Evolutionary conservation across 2,797 vertebrate genomes (phyloP), one percentile per base, ranked within the genome.

Genomic region (Neomorphus geoffroyi): DNA sequence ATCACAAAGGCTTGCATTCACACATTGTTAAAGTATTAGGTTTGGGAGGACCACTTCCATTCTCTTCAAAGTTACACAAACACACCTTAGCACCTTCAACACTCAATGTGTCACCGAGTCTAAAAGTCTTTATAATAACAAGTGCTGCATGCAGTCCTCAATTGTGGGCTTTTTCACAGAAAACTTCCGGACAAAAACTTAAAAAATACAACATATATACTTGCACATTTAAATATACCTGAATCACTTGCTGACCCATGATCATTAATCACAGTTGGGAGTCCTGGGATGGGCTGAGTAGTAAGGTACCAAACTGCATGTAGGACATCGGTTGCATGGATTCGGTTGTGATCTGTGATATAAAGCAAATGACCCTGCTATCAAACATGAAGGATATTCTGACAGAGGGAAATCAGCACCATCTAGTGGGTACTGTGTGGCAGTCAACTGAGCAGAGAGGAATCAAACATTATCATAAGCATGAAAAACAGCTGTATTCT

Each of bases 261-360:
- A 94, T 99, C 98, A 30, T 97, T 98, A 27, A 99, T 96, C 88
- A 99, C 98, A 73, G 98, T 98, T 27, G 98, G 98, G 57, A 99
- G 98, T 72, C 99, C 99, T 4, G 99, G 99, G 69, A 99, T 98
- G 81, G 99, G 97, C 93, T 99, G 99, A 1, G 99, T 99, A 56
- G 99, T 99, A 70, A 99, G 99, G 97, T 99, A 99, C 99, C 99
- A 99, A 78, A 99, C 99, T 1, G 99, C 99, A 28, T 99, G 99
- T 6, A 99, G 98, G 56, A 99, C 99, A n/a, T 99, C 99, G 71
- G 99, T 99, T 88, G 99, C 99, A 7, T 99, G 99, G 91, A 99
- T 98, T 95, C 99, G 98, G 98, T 99, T 99, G 97, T 99, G 99
- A 98, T 99, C 99, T 99, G 98, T 15, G 81, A 35, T 3, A 70